Base-by-base conservation (phyloP, 2,888 invertebrate species). In the Desoria tigrina region DNA sequence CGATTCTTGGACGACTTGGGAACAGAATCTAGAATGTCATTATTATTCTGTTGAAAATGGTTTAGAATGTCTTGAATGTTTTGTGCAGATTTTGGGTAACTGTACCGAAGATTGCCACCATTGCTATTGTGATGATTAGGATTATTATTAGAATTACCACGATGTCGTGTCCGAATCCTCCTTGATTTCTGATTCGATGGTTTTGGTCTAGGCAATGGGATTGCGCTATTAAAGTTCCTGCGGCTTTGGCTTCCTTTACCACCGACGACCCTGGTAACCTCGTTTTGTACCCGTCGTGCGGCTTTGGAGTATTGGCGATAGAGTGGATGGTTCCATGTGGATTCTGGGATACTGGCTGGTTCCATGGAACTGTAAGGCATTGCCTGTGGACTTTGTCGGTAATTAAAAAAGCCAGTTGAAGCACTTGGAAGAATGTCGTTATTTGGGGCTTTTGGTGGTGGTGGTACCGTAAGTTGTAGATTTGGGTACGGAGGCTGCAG, bases 41-140 rank as follows among this genome's bases (percentile, higher is more conserved):
- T 57, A 42, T 57, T 63, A 16, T 72, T 73, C 9, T 65, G 60
- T n/a, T 76, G 67, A 26, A 76, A 75, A 54, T 69, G 74, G n/a
- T 66, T 72, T 0, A 76, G 60, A 53, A 76, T 76, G 53, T 76
- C 76, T 63, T 76, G 76, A 57, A 76, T 76, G 62, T 73, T 76
- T 37, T 72, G 74, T 16, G 76, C 76, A 62, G 74, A 61, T 56
- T 75, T 75, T 11, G 76, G 76, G 32, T 76, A 76, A 21, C 62
- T 67, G 59, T 76, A 76, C 28, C 62, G 68, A 23, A 56, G 39
- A 24, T 39, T 32, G 11, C 16, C 42, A 24, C n/a, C n/a, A n/a
- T n/a, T n/a, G n/a, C n/a, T n/a, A n/a, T n/a, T n/a, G n/a, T n/a
- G n/a, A n/a, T n/a, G n/a, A n/a, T n/a, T n/a, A n/a, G n/a, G n/a